A percentile compares a stretch with the other conserved stretches of the same genome.
Conservation (phyloP, 92 coral and sea anemone genomes). For the Zoanthus sociatus region DNA sequence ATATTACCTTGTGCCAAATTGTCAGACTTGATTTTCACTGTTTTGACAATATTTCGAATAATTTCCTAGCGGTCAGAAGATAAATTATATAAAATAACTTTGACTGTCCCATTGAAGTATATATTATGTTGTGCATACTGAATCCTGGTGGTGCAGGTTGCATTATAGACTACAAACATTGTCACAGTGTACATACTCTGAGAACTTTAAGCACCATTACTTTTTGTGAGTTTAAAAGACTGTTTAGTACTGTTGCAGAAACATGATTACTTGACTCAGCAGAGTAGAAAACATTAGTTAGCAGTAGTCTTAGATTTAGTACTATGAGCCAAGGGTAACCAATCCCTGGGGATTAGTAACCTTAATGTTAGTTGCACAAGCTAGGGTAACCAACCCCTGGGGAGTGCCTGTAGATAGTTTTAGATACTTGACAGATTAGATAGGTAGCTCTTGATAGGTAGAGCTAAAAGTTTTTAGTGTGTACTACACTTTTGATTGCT, state of each 20-base stretch:
- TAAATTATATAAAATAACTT: not conserved
- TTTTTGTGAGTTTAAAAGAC: not conserved
- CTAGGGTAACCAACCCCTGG: constrained; percentile 20
- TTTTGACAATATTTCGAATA: not conserved
- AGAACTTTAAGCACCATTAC: not conserved
- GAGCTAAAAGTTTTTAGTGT: constrained; percentile 4
- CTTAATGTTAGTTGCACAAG: not conserved
- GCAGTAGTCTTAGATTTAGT: constrained; percentile 24
- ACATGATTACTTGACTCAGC: not conserved
- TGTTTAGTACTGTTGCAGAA: constrained; percentile 6
- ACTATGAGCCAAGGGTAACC: constrained; percentile 33
- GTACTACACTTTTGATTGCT: not conserved
- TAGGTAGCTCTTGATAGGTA: constrained; percentile 26
- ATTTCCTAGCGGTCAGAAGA: not conserved
- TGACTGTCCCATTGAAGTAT: not conserved
- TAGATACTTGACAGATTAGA: constrained; percentile 9
- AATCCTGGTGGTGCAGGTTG: constrained; percentile 1
- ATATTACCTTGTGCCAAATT: constrained; percentile 6
- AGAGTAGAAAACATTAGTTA: constrained; percentile 6
- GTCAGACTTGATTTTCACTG: not conserved
- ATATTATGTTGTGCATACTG: constrained; percentile 15
- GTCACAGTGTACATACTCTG: not conserved
- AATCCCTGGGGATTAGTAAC: constrained; percentile 34
- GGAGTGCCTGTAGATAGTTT: constrained; percentile 34
- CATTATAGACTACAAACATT: not conserved